These are phyloP conservation scores for Anhinga anhinga DNA, from an alignment of 2,113 vertebrate genomes.

Conservation along the genomic window DNA sequence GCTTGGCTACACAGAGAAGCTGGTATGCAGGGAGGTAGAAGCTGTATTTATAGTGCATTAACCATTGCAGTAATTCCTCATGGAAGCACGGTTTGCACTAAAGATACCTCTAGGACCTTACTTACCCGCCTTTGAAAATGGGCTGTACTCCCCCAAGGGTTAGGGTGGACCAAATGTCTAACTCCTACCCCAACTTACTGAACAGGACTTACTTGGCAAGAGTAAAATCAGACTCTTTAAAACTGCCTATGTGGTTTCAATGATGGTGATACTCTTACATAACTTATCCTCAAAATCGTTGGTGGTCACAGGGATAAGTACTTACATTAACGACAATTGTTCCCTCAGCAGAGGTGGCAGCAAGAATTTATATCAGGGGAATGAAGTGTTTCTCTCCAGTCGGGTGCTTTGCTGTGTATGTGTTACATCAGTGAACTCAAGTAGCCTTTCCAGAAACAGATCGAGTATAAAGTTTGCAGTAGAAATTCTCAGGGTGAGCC, in stretches of 20 bases:
- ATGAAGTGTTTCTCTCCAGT: background rate
- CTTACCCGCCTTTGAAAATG: background rate
- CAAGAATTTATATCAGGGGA: background rate
- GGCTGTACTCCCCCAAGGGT: background rate
- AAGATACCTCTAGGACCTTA: background rate
- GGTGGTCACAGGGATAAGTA: background rate
- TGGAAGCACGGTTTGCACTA: background rate
- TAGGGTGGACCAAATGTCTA: background rate
- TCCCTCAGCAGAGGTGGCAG: background rate
- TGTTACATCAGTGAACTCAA: background rate
- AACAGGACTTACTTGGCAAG: background rate
- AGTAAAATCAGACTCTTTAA: background rate
- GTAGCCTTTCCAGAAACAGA: background rate
- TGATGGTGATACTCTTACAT: background rate
- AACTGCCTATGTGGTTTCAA: background rate
- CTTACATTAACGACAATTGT: background rate
- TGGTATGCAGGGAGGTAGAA: background rate
- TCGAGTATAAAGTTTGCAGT: background rate
- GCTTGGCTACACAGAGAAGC: background rate
- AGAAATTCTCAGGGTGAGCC: background rate
- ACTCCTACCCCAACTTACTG: background rate
- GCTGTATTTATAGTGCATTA: rapidly evolving
- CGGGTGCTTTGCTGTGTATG: background rate
- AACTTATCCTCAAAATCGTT: background rate
- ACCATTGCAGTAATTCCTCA: background rate